Evolutionary conservation across 2,888 invertebrate species (phyloP).

Genomic region (Eutolmus rufibarbis): DNA sequence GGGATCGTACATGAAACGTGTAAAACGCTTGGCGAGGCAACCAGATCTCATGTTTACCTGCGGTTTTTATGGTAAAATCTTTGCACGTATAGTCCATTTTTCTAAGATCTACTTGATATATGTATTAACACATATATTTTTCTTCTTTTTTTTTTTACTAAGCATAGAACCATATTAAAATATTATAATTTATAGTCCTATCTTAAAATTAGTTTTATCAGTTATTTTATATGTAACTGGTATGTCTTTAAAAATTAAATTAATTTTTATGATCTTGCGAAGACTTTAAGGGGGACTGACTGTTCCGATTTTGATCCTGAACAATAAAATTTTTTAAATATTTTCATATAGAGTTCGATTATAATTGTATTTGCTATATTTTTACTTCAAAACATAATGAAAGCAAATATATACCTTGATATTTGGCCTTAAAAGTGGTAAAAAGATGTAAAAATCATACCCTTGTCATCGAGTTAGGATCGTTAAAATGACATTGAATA

Average conservation of each 20-base stretch:
- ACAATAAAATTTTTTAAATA: neutral
- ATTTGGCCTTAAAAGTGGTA: neutral
- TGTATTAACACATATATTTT: neutral
- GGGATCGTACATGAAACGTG: neutral
- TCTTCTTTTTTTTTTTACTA: no score
- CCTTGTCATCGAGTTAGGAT: neutral
- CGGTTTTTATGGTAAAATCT: neutral
- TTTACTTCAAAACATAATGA: neutral
- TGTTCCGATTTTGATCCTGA: no score
- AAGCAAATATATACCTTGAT: neutral
- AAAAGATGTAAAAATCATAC: neutral
- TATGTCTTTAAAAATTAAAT: no score
- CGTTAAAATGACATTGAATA: neutral
- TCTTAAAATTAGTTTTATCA: no score
- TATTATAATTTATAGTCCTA: no score
- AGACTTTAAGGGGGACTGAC: neutral
- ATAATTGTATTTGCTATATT: neutral
- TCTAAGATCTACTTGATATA: neutral
- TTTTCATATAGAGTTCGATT: neutral
- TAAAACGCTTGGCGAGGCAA: neutral
- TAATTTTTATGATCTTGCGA: no score
- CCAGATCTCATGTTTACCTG: neutral
- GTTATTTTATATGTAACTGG: no score
- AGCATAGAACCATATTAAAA: no score
- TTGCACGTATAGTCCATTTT: neutral